Evolutionary conservation across 2,888 invertebrate species (phyloP).

Genomic region (Aricia artaxerxes): DNA sequence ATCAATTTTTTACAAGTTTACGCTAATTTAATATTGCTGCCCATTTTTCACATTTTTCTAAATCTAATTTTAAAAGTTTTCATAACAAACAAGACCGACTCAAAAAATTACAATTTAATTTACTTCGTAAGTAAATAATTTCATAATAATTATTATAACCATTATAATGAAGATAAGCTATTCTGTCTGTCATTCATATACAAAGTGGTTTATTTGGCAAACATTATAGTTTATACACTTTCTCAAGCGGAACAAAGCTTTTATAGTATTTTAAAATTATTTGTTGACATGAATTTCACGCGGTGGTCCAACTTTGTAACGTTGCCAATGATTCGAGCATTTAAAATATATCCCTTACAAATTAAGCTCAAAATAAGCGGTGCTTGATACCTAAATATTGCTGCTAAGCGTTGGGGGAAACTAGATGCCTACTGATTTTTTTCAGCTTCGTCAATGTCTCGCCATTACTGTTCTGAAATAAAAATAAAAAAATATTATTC

Average conservation of each 20-base stretch:
- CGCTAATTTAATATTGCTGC: conserved; percentile 21
- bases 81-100: background rate
- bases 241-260: background rate
- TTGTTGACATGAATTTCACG: background rate
- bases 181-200: background rate
- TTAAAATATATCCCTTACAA: background rate
- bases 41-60: background rate
- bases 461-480: conserved; percentile 4
- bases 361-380: conserved; percentile 6
- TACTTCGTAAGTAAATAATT: background rate
- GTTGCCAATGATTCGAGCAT: conserved; percentile 6
- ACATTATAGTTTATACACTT: background rate
- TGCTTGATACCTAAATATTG: background rate
- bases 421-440: background rate
- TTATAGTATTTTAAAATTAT: background rate
- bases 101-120: background rate
- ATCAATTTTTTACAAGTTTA: background rate
- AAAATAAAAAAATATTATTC: background rate
- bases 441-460: background rate
- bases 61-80: conserved; percentile 2
- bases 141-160: background rate
- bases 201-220: background rate
- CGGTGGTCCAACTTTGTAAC: conserved; percentile 13
- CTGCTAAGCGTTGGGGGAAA: background rate
- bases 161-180: background rate